phyloP scores from a whole-genome alignment of 2,888 invertebrate genomes.

The Melinaea marsaeus region DNA sequence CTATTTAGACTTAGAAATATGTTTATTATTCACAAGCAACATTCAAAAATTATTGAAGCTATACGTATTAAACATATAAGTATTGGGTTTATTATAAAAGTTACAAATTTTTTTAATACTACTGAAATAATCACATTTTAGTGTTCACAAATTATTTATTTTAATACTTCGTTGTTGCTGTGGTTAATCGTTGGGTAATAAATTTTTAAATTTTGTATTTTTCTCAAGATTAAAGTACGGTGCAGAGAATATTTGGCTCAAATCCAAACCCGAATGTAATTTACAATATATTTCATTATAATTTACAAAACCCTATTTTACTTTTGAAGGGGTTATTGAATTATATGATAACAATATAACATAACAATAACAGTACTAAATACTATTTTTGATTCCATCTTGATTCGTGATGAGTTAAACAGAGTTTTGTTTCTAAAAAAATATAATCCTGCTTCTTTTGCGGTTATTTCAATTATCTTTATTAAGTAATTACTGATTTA shows the following conservation, averaged over 20 bases:
- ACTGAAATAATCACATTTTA: background rate
- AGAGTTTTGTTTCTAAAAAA: too few relatives aligned
- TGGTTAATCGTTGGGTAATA: constrained; percentile 28
- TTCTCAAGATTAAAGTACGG: constrained; percentile 30
- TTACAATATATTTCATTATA: constrained; percentile 30
- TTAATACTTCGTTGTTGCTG: constrained; percentile 15
- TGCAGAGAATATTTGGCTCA: constrained; percentile 35
- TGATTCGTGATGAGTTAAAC: too few relatives aligned
- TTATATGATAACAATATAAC: too few relatives aligned
- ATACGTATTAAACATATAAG: background rate
- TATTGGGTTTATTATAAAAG: background rate
- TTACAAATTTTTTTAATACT: constrained; percentile 3
- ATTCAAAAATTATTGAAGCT: too few relatives aligned
- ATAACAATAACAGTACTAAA: too few relatives aligned
- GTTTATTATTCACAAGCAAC: too few relatives aligned
- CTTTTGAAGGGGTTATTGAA: too few relatives aligned
- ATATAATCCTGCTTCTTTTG: too few relatives aligned
- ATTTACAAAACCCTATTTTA: constrained; percentile 31
- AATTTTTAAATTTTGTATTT: constrained; percentile 36
- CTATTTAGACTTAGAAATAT: too few relatives aligned
- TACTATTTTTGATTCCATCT: too few relatives aligned
- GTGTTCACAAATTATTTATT: background rate
- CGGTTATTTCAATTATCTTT: too few relatives aligned
- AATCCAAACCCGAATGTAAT: constrained; percentile 35
- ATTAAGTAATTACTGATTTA: too few relatives aligned